These are phyloP conservation scores for Alouatta palliata DNA, from an alignment of 2,113 vertebrate species.

Conservation along the genomic window DNA sequence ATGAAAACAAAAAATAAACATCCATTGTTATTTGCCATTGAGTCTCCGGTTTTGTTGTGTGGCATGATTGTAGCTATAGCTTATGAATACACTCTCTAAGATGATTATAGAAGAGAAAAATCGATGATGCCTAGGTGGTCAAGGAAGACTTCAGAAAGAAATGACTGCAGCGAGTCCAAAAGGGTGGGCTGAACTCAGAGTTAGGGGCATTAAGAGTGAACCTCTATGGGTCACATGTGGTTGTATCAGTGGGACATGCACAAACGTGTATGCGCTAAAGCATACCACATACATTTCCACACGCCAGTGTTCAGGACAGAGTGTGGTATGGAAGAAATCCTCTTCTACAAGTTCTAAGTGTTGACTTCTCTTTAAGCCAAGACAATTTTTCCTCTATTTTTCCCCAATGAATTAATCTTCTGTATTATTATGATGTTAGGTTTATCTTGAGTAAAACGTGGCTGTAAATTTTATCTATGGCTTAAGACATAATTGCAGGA, in stretches of 20 bases:
- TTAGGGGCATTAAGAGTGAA: not conserved
- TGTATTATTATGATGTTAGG: slow-evolving; percentile 58
- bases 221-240: not conserved
- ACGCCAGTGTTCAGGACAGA: not conserved
- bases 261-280: not conserved
- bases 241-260: not conserved
- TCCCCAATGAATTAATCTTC: slow-evolving; percentile 58
- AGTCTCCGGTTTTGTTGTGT: not conserved
- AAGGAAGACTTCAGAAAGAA: not conserved
- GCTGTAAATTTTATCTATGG: not conserved
- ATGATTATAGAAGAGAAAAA: not conserved
- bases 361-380: slow-evolving; percentile 44
- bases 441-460: slow-evolving; percentile 62
- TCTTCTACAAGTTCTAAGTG: not conserved
- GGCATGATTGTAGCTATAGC: not conserved
- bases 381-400: not conserved
- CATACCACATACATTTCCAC: too few relatives aligned
- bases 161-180: not conserved
- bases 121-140: not conserved
- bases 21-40: not conserved
- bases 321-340: not conserved
- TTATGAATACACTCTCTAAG: not conserved
- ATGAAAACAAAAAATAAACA: not conserved
- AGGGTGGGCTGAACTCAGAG: not conserved
- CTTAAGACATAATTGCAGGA: not conserved